These are phyloP conservation scores for Lepetodrilus schrolli DNA, from an alignment of 2,888 invertebrate genomes.

Conservation along the genomic window DNA sequence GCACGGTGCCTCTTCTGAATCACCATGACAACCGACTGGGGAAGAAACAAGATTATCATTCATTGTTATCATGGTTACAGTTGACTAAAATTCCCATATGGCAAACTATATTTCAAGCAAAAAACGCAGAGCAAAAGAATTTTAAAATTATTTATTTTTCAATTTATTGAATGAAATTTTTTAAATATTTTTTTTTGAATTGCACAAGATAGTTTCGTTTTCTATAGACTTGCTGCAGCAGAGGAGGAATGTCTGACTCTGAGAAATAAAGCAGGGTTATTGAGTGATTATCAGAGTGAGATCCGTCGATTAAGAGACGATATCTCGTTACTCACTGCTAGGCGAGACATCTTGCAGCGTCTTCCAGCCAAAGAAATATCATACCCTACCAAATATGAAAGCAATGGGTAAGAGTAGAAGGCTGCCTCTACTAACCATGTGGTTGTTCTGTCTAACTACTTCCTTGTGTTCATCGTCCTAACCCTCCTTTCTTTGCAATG, in stretches of 20 bases:
- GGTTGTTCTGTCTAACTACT: background rate
- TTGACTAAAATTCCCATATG: no score
- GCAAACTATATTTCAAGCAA: no score
- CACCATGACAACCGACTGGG: no score
- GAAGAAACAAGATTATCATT: no score
- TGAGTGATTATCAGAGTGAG: constrained; percentile 72
- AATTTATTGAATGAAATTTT: no score
- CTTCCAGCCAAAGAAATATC: constrained; percentile 17
- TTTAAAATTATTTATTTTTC: no score
- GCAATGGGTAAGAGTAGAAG: background rate
- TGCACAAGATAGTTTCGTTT: constrained; percentile 36
- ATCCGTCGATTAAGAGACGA: constrained; percentile 72
- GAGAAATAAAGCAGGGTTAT: constrained; percentile 65
- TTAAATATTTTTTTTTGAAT: no score
- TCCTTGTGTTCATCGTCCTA: background rate
- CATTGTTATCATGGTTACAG: no score
- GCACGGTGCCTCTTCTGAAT: no score
- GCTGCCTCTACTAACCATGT: background rate
- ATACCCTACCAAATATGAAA: no score
- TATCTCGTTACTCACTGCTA: constrained; percentile 67
- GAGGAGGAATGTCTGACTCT: constrained; percentile 68
- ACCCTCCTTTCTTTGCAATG: constrained; percentile 5
- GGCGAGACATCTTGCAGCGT: constrained; percentile 55
- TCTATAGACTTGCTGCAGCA: constrained; percentile 64
- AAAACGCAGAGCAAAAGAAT: no score